Base-by-base conservation (phyloP, 1,140 invertebrate species). In the Reticulitermes speratus region DNA sequence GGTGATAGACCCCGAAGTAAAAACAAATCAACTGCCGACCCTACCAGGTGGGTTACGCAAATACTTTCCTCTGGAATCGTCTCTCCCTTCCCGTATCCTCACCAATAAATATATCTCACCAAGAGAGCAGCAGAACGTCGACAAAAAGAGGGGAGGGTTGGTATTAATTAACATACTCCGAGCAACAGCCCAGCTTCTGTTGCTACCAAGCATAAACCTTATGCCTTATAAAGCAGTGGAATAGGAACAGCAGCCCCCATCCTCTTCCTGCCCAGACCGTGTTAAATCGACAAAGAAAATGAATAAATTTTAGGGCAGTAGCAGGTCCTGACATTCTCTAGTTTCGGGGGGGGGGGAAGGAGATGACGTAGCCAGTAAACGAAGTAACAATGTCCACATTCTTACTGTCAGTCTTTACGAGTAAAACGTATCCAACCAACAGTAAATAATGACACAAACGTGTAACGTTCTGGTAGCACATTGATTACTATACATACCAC, bases 71-170 rank as follows among this genome's bases (percentile, higher is more conserved):
- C 21, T 23, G 55, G 55, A 65, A 65, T 19, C 59, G 7, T 23
- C 14, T 8, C 59, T 12, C 59, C 7, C 7, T n/a, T 23, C 59
- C 59, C 59, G 1, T 65, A 8, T 65, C 21, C 59, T 65, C 59
- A 65, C 59, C 21, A 75, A 75, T 75, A 75, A 75, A 75, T 75
- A 75, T 30, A 75, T 75, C 65, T 75, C n/a, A 30, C 65, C 65
- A 30, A 75, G 65, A 75, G 9, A 25, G 65, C 25, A 30, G 65
- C 25, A 30, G 25, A 30, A 25, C 3, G 9, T 25, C 2, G 65
- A 75, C 65, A n/a, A n/a, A 75, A 30, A 30, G 65, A 6, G 65
- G 65, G n/a, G n/a, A 30, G 30, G 65, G 2, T 2, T n/a, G 65
- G 65, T 75, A 75, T 30, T 75, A 75, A 75, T 75, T 75, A 75